A percentile compares a stretch with the other conserved stretches of the same genome.
Evolutionary conservation across 2,888 invertebrate genomes (phyloP).

Genomic region (Drosophila quinaria): DNA sequence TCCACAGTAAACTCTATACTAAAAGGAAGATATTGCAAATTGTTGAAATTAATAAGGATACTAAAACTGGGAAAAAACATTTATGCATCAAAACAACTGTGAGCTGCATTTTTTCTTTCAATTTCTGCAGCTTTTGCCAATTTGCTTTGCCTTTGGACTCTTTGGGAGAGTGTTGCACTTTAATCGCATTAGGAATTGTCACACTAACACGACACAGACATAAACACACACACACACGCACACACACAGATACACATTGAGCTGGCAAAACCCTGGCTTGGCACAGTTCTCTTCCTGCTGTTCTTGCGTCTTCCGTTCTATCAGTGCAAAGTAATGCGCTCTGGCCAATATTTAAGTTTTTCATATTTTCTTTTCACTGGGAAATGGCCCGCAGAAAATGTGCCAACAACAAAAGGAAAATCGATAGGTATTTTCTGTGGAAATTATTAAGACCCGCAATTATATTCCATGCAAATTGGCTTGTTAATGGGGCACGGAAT

Average conservation of each 20-base stretch:
- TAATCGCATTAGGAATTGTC: slow-evolving; percentile 81
- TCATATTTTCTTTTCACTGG: slow-evolving; percentile 45
- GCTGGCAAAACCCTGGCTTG: slow-evolving; percentile 39
- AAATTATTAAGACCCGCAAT: slow-evolving; percentile 27
- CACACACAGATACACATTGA: slow-evolving; percentile 1
- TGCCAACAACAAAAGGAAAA: slow-evolving; percentile 50
- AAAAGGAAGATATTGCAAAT: slow-evolving; percentile 13
- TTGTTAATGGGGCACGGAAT: slow-evolving; percentile 29
- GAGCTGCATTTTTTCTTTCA: slow-evolving; percentile 10
- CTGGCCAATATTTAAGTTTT: slow-evolving; percentile 50
- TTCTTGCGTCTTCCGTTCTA: slow-evolving; percentile 33
- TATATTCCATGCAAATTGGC: slow-evolving; percentile 38
- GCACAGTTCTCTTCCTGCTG: slow-evolving; percentile 57
- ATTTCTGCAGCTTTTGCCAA: slow-evolving; percentile 17
- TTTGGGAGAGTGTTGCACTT: slow-evolving; percentile 70
- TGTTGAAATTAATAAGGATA: slow-evolving; percentile 11
- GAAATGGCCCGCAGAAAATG: slow-evolving; percentile 23
- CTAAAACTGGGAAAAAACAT: slow-evolving; percentile 1
- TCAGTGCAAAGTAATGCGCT: slow-evolving; percentile 62
- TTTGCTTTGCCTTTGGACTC: slow-evolving; percentile 28
- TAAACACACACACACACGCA: slow-evolving; percentile 30
- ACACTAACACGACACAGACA: slow-evolving; percentile 49
- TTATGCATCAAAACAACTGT: slow-evolving; percentile 4
- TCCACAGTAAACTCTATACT: slow-evolving; percentile 12
- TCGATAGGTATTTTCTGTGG: slow-evolving; percentile 59